Evolutionary conservation across 2,113 vertebrate genomes (phyloP), one percentile per base, ranked within the genome.

Genomic region (Alligator mississippiensis): DNA sequence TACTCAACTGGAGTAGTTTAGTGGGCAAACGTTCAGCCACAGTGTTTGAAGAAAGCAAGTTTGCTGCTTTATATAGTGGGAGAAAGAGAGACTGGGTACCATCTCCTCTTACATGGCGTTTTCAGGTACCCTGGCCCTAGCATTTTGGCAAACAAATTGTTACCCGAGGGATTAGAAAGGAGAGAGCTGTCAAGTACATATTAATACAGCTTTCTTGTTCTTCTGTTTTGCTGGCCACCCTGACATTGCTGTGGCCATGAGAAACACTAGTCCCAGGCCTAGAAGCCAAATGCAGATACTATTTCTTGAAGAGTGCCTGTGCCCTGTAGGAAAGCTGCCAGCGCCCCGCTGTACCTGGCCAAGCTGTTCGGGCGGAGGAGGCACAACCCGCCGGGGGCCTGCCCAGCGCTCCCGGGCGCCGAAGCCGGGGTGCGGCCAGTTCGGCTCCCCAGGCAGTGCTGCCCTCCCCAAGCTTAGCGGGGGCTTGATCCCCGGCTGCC

Each of bases 381-480:
- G 47, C 47, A 47, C 8, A 47, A 9, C 47, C 47, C 7, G 7
- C 47, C 47, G 47, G 47, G 9, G 47, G 7, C 47, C 47, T 47
- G 47, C 47, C 47, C 47, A 83, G 18, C 7, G 7, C 2, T 55
- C 19, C 24, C 90, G 81, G 59, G 60, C 24, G 19, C 60, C 34
- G 2, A 86, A 64, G 55, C 55, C 84, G 5, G 11, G 18, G 2
- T 60, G 66, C 22, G n/a, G 11, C 66, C 82, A 84, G 90, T 92
- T 84, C 82, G 91, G 80, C 57, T 88, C 24, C 55, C 27, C 4
- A 25, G 60, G 63, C 75, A 87, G 11, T 78, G 78, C 84, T 14
- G 60, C 92, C 93, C 79, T 87, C 83, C 72, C 27, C 82, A 81
- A 95, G 87, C 59, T 54, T 80, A 62, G 80, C 72, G 8, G 81